Conservation (phyloP, 2,797 vertebrate species). For the Anguilla obscura region DNA sequence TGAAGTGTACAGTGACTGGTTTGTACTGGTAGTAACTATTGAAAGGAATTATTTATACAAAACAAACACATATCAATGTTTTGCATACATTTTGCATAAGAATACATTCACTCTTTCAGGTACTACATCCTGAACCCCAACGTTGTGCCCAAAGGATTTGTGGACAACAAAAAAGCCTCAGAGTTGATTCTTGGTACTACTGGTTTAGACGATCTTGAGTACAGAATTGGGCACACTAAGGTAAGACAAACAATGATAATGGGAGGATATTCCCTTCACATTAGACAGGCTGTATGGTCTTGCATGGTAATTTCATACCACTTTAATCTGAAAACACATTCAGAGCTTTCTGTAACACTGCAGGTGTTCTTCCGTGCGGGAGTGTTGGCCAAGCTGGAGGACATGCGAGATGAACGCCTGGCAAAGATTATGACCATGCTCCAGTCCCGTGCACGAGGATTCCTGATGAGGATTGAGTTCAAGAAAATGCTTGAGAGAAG, state of each 20-base stretch:
- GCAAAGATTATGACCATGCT: constrained; percentile 68
- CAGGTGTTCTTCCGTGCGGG: constrained; percentile 70
- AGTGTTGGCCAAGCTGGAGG: constrained; percentile 70
- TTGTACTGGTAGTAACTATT: not conserved
- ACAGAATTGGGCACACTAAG: constrained; percentile 69
- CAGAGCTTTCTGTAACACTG: not conserved
- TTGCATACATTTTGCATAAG: not conserved
- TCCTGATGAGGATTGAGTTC: constrained; percentile 67
- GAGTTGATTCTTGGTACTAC: constrained; percentile 65
- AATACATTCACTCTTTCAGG: constrained; percentile 46
- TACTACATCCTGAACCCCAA: constrained; percentile 74
- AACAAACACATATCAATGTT: not conserved
- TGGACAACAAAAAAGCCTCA: constrained; percentile 71
- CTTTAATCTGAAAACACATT: not conserved
- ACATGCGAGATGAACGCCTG: constrained; percentile 67
- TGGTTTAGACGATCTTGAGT: constrained; percentile 60
- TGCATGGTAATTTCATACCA: not conserved
- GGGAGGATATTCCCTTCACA: not conserved
- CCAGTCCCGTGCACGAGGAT: constrained; percentile 58
- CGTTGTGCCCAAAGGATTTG: constrained; percentile 67
- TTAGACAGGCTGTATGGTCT: not conserved
- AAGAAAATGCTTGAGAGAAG: constrained; percentile 73
- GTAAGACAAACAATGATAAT: constrained; percentile 35
- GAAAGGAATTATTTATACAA: not conserved
- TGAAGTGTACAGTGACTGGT: not conserved